Percentiles rank a stretch among this genome's conserved stretches.
phyloP scores from a whole-genome alignment of 2,888 invertebrate species.

The Philopedon plagiatum region DNA sequence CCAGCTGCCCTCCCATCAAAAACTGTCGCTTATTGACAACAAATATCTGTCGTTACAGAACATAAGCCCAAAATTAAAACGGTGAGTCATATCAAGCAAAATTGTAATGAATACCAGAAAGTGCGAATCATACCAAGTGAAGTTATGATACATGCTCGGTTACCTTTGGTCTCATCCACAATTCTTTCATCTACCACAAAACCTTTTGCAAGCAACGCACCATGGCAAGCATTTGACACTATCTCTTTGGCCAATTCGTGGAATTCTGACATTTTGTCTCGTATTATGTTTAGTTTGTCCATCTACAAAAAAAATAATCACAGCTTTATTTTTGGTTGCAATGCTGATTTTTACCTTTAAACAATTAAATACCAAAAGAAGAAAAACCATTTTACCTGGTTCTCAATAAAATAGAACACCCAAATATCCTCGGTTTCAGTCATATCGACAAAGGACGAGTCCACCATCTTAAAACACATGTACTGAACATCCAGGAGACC shows the following conservation, averaged over 20 bases:
- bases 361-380: no score
- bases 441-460: slow-evolving; percentile 76
- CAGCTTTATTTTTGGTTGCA: background rate
- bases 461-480: slow-evolving; percentile 77
- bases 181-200: slow-evolving; percentile 82
- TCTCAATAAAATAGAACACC: slow-evolving; percentile 80
- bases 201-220: slow-evolving; percentile 81
- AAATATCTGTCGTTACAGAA: no score
- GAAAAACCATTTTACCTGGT: slow-evolving; percentile 73
- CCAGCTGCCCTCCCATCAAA: no score
- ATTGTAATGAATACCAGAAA: no score
- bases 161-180: slow-evolving; percentile 58
- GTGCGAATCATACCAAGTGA: no score
- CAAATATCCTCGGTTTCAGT: slow-evolving; percentile 69
- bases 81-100: no score
- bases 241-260: slow-evolving; percentile 72
- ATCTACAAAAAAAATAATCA: slow-evolving; percentile 65
- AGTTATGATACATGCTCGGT: no score
- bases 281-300: slow-evolving; percentile 65
- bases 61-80: no score
- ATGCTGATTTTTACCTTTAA: background rate
- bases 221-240: slow-evolving; percentile 80
- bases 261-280: slow-evolving; percentile 68
- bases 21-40: no score
- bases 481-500: slow-evolving; percentile 81